Evolutionary conservation across 2,113 vertebrate species (phyloP).

Genomic region (Mastomys coucha): DNA sequence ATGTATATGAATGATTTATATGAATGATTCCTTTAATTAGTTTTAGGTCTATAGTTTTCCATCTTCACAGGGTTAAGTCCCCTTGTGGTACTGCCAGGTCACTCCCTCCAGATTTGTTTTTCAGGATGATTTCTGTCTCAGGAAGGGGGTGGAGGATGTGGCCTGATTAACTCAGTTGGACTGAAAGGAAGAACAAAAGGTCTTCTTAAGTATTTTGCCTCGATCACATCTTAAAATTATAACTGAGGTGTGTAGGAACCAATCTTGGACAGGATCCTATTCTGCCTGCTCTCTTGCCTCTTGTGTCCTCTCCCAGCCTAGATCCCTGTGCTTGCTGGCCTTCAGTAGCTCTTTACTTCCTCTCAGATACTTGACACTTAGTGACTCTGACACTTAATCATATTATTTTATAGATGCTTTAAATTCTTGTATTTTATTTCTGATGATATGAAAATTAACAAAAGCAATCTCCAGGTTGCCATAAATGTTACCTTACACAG

Average conservation of each 20-base stretch:
- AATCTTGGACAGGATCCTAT: background rate
- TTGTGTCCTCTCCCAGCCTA: too few relatives aligned
- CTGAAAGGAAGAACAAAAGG: background rate
- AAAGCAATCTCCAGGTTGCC: background rate
- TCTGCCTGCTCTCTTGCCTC: fast-evolving
- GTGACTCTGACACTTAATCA: background rate
- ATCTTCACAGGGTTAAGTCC: background rate
- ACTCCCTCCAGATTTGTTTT: background rate
- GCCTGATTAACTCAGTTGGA: background rate
- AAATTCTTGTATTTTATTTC: background rate
- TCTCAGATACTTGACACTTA: background rate
- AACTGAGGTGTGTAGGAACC: background rate
- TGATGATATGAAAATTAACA: slow-evolving; percentile 22
- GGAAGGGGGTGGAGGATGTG: background rate
- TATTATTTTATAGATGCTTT: background rate
- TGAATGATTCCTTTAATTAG: background rate
- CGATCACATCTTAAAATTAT: background rate
- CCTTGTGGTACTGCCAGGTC: background rate
- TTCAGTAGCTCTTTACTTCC: background rate
- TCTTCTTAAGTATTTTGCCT: background rate
- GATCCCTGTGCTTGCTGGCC: background rate
- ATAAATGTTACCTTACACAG: slow-evolving; percentile 3
- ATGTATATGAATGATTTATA: background rate
- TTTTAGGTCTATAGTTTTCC: background rate
- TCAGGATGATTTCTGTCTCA: background rate